These are phyloP conservation scores for Rhopalosiphum padi DNA, from an alignment of 1,140 invertebrate species.

Conservation along the genomic window DNA sequence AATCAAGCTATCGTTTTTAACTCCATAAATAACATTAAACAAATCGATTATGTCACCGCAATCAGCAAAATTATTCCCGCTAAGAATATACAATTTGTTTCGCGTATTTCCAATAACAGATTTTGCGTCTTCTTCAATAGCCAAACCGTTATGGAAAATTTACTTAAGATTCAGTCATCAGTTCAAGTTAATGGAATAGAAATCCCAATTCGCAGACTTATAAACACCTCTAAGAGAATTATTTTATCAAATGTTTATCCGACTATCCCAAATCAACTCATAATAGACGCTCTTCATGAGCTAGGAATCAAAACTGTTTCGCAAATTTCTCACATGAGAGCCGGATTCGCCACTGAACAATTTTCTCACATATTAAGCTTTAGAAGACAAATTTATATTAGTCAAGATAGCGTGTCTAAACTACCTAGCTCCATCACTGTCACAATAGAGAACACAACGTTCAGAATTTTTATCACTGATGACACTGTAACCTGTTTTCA, in stretches of 20 bases:
- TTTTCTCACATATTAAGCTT: no score
- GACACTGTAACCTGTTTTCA: slow-evolving; percentile 15
- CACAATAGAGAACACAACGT: background rate
- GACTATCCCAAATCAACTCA: no score
- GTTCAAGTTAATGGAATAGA: no score
- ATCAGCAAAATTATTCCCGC: background rate
- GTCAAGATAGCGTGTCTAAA: no score
- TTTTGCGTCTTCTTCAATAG: slow-evolving; percentile 16
- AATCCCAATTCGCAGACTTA: background rate
- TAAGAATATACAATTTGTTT: background rate
- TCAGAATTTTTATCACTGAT: slow-evolving; percentile 31
- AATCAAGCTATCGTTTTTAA: background rate
- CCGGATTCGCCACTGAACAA: no score
- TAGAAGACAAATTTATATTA: no score
- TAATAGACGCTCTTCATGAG: no score
- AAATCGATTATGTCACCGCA: slow-evolving; percentile 6
- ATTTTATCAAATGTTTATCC: background rate
- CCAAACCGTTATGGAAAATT: slow-evolving; percentile 8
- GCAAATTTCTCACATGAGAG: no score
- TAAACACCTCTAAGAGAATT: background rate
- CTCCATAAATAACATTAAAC: background rate
- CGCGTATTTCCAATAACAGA: slow-evolving; percentile 17
- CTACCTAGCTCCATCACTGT: no score
- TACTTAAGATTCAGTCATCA: background rate
- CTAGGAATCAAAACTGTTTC: no score